phyloP scores from a whole-genome alignment of 2,888 invertebrate species.

The Drosophila melanosoma region DNA sequence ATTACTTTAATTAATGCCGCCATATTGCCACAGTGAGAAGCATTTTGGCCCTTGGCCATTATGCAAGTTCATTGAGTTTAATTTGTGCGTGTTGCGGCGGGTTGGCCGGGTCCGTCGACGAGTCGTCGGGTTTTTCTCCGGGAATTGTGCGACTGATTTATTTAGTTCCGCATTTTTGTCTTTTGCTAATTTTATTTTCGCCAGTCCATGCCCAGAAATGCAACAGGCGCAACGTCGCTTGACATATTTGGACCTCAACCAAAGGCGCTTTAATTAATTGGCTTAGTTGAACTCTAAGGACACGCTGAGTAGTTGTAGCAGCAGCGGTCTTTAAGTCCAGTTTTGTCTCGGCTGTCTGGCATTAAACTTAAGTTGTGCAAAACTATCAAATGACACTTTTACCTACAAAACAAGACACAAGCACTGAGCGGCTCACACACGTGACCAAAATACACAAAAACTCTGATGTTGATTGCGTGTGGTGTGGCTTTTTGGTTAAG shows the following conservation, averaged over 20 bases:
- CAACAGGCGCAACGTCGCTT: conserved; percentile 73
- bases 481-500: conserved; percentile 55
- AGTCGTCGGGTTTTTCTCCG: background rate
- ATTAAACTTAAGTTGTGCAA: conserved; percentile 50
- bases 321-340: conserved; percentile 55
- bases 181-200: conserved; percentile 60
- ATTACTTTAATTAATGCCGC: conserved; percentile 84
- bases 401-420: conserved; percentile 44
- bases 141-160: conserved; percentile 55
- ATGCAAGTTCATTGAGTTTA: conserved; percentile 80
- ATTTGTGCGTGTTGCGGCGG: conserved; percentile 64
- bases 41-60: conserved; percentile 61
- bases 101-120: background rate
- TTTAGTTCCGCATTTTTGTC: conserved; percentile 75
- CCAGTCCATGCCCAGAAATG: conserved; percentile 51
- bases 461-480: conserved; percentile 72
- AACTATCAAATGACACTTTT: conserved; percentile 76
- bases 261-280: conserved; percentile 72
- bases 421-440: conserved; percentile 44
- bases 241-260: conserved; percentile 69
- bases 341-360: conserved; percentile 17
- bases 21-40: conserved; percentile 75
- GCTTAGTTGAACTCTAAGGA: conserved; percentile 68
- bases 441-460: conserved; percentile 76
- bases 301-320: conserved; percentile 7